These are phyloP conservation scores for Zaprionus lineosus DNA, from an alignment of 2,888 invertebrate genomes.

Conservation along the genomic window DNA sequence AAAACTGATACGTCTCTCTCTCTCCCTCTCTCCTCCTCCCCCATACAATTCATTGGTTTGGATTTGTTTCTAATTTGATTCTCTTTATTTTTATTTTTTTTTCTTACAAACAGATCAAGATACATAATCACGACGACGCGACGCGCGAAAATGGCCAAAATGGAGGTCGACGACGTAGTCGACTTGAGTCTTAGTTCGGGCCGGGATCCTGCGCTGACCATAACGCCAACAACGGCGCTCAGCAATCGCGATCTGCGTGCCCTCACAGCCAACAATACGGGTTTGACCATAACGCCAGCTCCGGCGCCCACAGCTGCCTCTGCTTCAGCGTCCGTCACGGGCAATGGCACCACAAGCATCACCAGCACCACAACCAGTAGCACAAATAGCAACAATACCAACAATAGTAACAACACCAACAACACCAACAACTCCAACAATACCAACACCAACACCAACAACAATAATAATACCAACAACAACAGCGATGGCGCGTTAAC, in stretches of 20 bases:
- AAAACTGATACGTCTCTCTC: too few species aligned
- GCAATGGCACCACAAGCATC: conserved; percentile 11
- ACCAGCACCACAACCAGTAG: conserved; percentile 9
- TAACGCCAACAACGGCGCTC: conserved; percentile 78
- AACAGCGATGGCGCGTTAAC: conserved; percentile 26
- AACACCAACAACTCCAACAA: conserved; percentile 8
- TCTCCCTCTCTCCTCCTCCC: too few species aligned
- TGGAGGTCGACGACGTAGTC: conserved; percentile 95
- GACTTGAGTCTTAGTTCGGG: conserved; percentile 89
- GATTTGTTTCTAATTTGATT: too few species aligned
- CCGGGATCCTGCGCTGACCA: conserved; percentile 82
- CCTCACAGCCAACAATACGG: conserved; percentile 85
- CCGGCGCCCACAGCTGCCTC: conserved; percentile 83
- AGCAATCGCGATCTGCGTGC: conserved; percentile 84
- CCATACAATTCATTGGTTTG: too few species aligned
- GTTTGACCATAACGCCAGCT: conserved; percentile 86
- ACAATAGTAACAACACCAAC: conserved; percentile 10
- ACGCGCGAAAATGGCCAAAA: conserved; percentile 85
- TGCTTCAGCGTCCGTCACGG: neutral
- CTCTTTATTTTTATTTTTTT: conserved; percentile 21
- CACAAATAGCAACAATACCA: conserved; percentile 2
- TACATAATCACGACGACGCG: conserved; percentile 79
- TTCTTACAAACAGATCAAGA: conserved; percentile 73
- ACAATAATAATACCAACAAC: conserved; percentile 23
- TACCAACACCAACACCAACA: conserved; percentile 20